Evolutionary conservation across 2,888 invertebrate genomes (phyloP).

Genomic region (Oxyscelio sp.): DNA sequence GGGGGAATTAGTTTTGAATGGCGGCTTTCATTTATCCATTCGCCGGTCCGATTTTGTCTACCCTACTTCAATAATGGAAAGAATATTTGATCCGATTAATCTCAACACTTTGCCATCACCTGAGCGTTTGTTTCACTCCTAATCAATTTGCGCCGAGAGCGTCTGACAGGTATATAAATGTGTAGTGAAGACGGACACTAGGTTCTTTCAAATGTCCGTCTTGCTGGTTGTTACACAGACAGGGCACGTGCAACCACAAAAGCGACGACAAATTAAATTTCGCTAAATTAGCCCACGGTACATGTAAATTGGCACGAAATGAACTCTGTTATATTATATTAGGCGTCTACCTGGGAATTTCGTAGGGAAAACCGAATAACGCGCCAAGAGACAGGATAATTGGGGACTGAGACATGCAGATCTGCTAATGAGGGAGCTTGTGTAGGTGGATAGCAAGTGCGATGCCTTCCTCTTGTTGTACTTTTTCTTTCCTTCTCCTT

Average conservation of each 20-base stretch:
- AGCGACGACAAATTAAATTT: constrained; percentile 86
- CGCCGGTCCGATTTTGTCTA: not conserved
- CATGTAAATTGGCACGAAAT: constrained; percentile 88
- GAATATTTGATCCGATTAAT: constrained; percentile 1
- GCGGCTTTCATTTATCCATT: not conserved
- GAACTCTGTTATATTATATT: constrained; percentile 88
- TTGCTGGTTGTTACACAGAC: constrained; percentile 50
- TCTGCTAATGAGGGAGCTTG: constrained; percentile 86
- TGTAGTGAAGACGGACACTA: constrained; percentile 26
- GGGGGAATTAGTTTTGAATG: constrained; percentile 37
- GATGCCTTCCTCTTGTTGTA: constrained; percentile 69
- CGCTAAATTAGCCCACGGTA: constrained; percentile 86
- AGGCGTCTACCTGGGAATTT: constrained; percentile 87
- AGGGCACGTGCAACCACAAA: constrained; percentile 82
- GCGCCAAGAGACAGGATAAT: constrained; percentile 81
- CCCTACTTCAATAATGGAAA: not conserved
- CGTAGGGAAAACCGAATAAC: constrained; percentile 85
- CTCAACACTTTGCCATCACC: not conserved
- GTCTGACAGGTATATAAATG: constrained; percentile 4
- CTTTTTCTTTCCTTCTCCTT: constrained; percentile 52
- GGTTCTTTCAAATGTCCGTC: constrained; percentile 40
- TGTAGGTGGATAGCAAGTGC: constrained; percentile 78
- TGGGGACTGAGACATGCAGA: constrained; percentile 87
- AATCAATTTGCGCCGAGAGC: not conserved
- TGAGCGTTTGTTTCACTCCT: not conserved